Conservation (phyloP, 2,888 invertebrate genomes). For the Operophtera brumata region DNA sequence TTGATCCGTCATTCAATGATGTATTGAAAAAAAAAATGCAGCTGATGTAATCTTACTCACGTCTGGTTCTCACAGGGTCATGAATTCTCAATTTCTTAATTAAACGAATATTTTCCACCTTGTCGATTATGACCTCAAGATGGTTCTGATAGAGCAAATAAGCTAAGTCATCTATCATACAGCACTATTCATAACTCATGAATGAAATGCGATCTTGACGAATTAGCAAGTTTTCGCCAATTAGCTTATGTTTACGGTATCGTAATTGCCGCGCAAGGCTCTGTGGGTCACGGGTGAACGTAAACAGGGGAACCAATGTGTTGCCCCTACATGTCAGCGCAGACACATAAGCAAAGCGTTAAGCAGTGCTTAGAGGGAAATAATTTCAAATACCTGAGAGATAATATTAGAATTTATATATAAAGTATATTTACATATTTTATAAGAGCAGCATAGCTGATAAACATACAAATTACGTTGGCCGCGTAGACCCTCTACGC, state of each 20-base stretch:
- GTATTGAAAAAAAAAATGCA: too few species aligned
- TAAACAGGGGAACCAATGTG: slow-evolving; percentile 57
- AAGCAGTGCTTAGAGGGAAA: background rate
- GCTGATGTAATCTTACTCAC: too few species aligned
- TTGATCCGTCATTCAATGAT: too few species aligned
- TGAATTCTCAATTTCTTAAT: background rate
- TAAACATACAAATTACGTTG: background rate
- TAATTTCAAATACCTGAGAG: too few species aligned
- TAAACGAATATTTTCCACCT: background rate
- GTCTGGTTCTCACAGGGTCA: too few species aligned
- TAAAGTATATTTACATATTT: background rate
- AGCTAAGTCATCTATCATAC: slow-evolving; percentile 7
- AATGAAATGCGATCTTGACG: slow-evolving; percentile 22
- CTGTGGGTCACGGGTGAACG: slow-evolving; percentile 62
- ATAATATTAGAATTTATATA: too few species aligned
- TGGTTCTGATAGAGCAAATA: slow-evolving; percentile 1
- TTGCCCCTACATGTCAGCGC: slow-evolving; percentile 36
- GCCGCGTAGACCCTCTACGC: slow-evolving; percentile 18
- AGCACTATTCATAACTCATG: slow-evolving; percentile 17
- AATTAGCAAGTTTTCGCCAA: slow-evolving; percentile 41
- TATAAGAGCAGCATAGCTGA: background rate
- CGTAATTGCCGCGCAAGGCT: slow-evolving; percentile 56
- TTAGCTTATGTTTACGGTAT: slow-evolving; percentile 38
- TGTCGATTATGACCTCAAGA: slow-evolving; percentile 9
- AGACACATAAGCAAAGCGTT: slow-evolving; percentile 18